Evolutionary conservation across 2,888 invertebrate genomes (phyloP), one percentile per base, ranked within the genome.

Genomic region (Shargacucullia verbasci): DNA sequence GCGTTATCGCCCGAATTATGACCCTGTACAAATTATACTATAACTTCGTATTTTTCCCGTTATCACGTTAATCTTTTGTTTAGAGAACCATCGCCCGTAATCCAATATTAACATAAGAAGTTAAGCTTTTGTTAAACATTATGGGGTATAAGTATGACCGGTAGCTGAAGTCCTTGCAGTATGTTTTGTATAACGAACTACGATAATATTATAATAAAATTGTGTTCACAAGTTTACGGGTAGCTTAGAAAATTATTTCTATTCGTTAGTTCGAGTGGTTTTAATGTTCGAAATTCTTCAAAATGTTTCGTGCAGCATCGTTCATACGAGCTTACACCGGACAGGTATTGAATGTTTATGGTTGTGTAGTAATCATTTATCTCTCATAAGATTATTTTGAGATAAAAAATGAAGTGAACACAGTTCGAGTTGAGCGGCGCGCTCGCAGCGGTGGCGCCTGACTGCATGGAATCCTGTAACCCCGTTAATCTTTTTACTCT

Each of bases 281-380:
- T 68, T 69, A 67, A 81, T 76, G 80, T 78, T 82, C 70, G 74
- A n/a, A n/a, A n/a, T 79, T 71, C 69, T 72, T 63, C 73, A 69
- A 82, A 76, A 94, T 94, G 93, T 83, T 91, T 72, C 92, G 93
- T 56, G 92, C 90, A 34, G 88, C 93, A 57, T 92, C 93, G 59
- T 91, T 92, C 75, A 86, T 92, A 79, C 86, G 90, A 83, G 85
- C 83, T 63, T 91, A 90, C 76, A 20, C 20, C 2, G 85, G 89
- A 56, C 91, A 90, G 90, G 92, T 90, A 86, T 62, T 63, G 50
- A 46, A 41, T 53, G 52, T 57, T 60, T 56, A 62, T 69, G 46
- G 45, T 61, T 44, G 56, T 50, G 15, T 63, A 20, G 59, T 39
- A 33, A 59, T 59, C 46, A 60, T 68, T 57, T 40, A 64, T 73